Base-by-base conservation (phyloP, 2,797 vertebrate genomes). In the Enteromius fasciolatus region DNA sequence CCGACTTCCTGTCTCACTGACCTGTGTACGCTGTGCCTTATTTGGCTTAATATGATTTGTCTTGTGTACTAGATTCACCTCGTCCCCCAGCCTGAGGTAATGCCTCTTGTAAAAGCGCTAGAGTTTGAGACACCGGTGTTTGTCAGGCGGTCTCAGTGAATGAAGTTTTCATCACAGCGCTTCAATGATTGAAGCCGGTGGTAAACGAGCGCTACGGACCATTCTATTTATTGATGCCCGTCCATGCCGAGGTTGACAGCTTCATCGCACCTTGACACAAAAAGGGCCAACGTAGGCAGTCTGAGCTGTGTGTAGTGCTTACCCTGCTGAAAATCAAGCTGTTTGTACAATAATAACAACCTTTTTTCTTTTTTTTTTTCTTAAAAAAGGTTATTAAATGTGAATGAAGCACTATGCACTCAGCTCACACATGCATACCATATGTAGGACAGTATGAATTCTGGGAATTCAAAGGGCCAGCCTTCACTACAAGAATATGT, bases 21-120 rank as follows among this genome's bases (percentile, higher is more conserved):
- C 76, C 61, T 69, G 50, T 52, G 63, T 72, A 41, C 84, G 88
- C 87, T 85, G 36, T 86, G 86, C 87, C 81, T 89, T 84, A 75
- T 86, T 83, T 90, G 88, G 90, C 90, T 90, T 87, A 84, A 54
- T 84, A 80, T 90, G 86, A 91, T 90, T 89, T 89, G 89, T 90
- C 87, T 90, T 85, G 88, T 91, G 89, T 83, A 88, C 88, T 89
- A 88, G 88, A 90, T 91, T 48, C 31, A 50, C 57, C 66, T 77
- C 46, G 25, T 67, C 50, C 64, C 44, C 57, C 63, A 54, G 54
- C 68, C 54, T 61, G 44, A 39, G 39, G 23, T 83, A 54, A 75
- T 36, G 36, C 70, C 48, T 54, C 52, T 80, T 75, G 17, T 54
- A 66, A 68, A 77, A 75, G 15, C 44, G 12, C 73, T 31, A 12